phyloP scores from a whole-genome alignment of 1,140 invertebrate genomes.

The Chymomyza costata region DNA sequence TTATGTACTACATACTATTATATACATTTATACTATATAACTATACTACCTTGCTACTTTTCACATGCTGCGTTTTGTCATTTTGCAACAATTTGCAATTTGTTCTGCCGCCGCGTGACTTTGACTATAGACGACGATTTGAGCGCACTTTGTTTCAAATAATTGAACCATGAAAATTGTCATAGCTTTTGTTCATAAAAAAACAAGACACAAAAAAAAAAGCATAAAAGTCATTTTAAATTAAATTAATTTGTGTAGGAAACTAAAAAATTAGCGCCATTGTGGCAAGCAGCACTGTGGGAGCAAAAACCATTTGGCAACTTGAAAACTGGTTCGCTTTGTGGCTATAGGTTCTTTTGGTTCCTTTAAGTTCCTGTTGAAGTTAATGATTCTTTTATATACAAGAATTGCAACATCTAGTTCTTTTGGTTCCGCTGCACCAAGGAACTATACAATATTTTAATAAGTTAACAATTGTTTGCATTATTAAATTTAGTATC shows the following conservation, averaged over 20 bases:
- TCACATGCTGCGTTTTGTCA: conserved; percentile 41
- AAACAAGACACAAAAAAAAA: conserved; percentile 6
- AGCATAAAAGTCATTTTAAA: conserved; percentile 34
- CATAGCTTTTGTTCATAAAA: conserved; percentile 5
- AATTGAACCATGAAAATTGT: conserved; percentile 61
- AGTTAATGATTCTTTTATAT: too few species aligned
- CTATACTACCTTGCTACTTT: neutral
- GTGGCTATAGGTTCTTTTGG: too few species aligned
- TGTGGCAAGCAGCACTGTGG: too few species aligned
- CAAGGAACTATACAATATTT: too few species aligned
- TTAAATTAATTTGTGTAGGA: conserved; percentile 52
- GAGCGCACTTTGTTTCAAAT: conserved; percentile 40
- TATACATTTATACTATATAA: neutral
- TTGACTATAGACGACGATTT: neutral
- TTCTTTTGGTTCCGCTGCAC: too few species aligned
- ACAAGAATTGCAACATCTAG: too few species aligned
- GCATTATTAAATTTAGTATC: too few species aligned
- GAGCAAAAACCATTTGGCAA: conserved; percentile 5
- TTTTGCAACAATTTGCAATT: conserved; percentile 35
- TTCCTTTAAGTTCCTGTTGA: too few species aligned
- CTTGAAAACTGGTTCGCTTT: too few species aligned
- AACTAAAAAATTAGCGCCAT: conserved; percentile 46
- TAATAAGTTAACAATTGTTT: conserved; percentile 47
- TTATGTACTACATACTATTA: neutral
- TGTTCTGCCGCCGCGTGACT: conserved; percentile 24